Conservation (phyloP, 2,888 invertebrate genomes). For the Creontiades dilutus region DNA sequence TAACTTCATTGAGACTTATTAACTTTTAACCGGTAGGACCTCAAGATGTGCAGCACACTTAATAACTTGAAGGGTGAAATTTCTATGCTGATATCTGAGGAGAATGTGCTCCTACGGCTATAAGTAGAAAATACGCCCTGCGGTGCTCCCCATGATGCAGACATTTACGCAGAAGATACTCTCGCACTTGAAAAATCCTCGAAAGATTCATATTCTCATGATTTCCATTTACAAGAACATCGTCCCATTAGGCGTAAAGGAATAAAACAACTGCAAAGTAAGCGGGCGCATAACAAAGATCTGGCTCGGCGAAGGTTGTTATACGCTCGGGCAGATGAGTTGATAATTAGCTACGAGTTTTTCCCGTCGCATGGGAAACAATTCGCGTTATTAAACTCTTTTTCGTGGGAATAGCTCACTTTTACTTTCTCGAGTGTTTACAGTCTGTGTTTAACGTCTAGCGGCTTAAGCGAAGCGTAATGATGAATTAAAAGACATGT, state of each 20-base stretch:
- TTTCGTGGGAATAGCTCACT: constrained; percentile 59
- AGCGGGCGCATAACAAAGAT: constrained; percentile 20
- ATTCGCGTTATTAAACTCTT: constrained; percentile 30
- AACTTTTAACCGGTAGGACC: too few species aligned
- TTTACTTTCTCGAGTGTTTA: constrained; percentile 55
- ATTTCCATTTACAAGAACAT: constrained; percentile 22
- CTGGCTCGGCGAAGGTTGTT: constrained; percentile 10
- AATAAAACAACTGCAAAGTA: constrained; percentile 28
- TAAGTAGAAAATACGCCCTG: too few species aligned
- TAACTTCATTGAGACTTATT: too few species aligned
- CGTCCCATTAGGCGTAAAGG: background rate
- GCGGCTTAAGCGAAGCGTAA: background rate
- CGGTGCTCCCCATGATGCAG: too few species aligned
- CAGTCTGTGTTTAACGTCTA: background rate
- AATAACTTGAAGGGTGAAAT: too few species aligned
- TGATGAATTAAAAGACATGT: background rate
- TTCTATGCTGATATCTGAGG: too few species aligned
- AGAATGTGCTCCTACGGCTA: too few species aligned
- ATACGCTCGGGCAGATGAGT: constrained; percentile 23
- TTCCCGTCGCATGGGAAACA: constrained; percentile 47
- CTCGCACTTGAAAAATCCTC: background rate
- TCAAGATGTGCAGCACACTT: too few species aligned
- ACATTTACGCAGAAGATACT: background rate
- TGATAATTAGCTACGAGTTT: constrained; percentile 15
- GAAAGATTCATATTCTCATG: background rate